Base-by-base conservation (phyloP, 1,140 invertebrate species). In the Diuraphis noxia region DNA sequence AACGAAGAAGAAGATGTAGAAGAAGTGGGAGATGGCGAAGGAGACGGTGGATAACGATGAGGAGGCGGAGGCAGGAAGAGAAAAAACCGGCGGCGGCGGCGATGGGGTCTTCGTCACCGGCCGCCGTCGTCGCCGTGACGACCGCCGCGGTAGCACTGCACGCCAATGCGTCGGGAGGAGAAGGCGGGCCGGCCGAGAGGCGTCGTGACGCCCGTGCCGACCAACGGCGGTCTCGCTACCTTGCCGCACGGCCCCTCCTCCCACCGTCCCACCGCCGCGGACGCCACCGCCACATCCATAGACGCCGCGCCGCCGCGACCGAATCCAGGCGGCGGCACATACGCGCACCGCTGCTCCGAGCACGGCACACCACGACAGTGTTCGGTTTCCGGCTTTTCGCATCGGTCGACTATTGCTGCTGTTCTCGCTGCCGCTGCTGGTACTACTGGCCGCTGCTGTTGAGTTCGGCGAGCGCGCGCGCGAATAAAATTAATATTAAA, bases 361-460 rank as follows among this genome's bases (percentile, higher is more conserved):
- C 43, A 40, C 84, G 82, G 88, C 72, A 82, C 89, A 91, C 89
- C 43, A 36, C 89, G 41, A n/a, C 89, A 91, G 89, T 91, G 72
- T 91, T 82, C 89, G 89, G 89, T 91, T 91, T 82, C 89, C 89
- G 89, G 89, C 89, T 81, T 82, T 49, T 82, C 72, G n/a, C 34
- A 38, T 91, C 89, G 89, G 89, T 91, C 89, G 89, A 36, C 3
- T 25, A 30, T 81, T 49, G 88, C 41, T 34, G 63, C 38, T 17
- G 87, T 41, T 13, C 52, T 25, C 41, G 77, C 34, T 19, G 36
- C 30, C n/a, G 88, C n/a, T 13, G 23, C 40, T 30, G 77, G 23
- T 85, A 13, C 40, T 85, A 36, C 36, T n/a, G 56, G 36, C 30
- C 41, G 88, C 40, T 25, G 36, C 40, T 19, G 88, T 19, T 85